These are phyloP conservation scores for Rhinoderma darwinii DNA, from an alignment of 2,113 vertebrate species.

Conservation along the genomic window DNA sequence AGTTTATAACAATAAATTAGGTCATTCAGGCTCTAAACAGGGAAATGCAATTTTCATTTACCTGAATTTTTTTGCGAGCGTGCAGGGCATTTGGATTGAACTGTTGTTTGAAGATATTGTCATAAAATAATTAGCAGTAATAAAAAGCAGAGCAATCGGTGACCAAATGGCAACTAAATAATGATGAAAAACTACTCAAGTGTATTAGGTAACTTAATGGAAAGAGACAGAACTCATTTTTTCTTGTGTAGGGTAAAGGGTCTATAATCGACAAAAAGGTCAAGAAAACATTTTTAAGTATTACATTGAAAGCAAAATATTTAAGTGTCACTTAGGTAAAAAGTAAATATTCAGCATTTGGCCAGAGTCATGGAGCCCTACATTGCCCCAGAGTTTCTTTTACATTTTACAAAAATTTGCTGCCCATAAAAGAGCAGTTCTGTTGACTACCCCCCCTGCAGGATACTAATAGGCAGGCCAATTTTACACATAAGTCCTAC, in stretches of 20 bases:
- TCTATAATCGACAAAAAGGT: background rate
- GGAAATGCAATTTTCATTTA: background rate
- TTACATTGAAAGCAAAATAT: background rate
- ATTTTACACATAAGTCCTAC: too few relatives aligned
- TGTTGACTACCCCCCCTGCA: too few relatives aligned
- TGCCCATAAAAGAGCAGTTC: too few relatives aligned
- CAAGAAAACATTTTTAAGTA: background rate
- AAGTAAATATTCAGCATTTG: too few relatives aligned
- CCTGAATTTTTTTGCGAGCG: background rate
- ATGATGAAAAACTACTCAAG: slow-evolving; percentile 21
- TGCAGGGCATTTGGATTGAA: background rate
- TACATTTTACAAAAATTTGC: too few relatives aligned
- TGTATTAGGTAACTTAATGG: background rate
- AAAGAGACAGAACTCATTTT: background rate
- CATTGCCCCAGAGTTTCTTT: too few relatives aligned
- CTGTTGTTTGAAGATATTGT: background rate
- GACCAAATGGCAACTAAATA: background rate
- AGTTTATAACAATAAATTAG: slow-evolving; percentile 19
- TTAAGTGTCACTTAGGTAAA: too few relatives aligned
- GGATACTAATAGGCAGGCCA: too few relatives aligned
- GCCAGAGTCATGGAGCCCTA: too few relatives aligned
- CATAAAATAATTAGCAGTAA: background rate
- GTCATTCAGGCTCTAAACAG: slow-evolving; percentile 7
- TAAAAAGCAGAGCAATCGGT: background rate
- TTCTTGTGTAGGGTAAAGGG: background rate